A percentile compares a stretch with the other conserved stretches of the same genome.
Conservation (phyloP, 2,113 vertebrate genomes). For the Emydura subglobosa region DNA sequence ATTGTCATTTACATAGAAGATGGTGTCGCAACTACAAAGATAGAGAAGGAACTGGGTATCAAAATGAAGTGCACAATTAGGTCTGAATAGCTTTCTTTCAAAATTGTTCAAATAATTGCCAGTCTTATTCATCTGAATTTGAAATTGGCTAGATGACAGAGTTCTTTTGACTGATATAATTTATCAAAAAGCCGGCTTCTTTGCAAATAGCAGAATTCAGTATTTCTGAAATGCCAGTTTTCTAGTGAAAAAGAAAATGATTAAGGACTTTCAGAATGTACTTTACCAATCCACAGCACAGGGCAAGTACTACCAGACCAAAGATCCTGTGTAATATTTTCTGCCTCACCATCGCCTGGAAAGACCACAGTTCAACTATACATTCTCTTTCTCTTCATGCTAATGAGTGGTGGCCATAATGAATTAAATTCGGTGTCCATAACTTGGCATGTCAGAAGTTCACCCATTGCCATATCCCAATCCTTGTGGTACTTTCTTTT, state of each 20-base stretch:
- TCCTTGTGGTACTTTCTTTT: slow-evolving; percentile 12
- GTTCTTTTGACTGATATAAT: slow-evolving; percentile 63
- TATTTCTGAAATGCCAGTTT: slow-evolving; percentile 60
- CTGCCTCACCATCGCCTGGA: not conserved
- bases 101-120: slow-evolving; percentile 62
- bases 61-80: slow-evolving; percentile 61
- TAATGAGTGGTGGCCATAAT: not conserved
- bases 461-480: not conserved
- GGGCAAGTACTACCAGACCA: not conserved
- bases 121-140: slow-evolving; percentile 69
- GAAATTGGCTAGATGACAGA: slow-evolving; percentile 68
- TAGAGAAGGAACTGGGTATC: slow-evolving; percentile 6
- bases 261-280: not conserved
- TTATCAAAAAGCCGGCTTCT: not conserved
- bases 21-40: slow-evolving; percentile 21
- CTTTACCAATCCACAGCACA: not conserved
- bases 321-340: not conserved
- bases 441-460: slow-evolving; percentile 7
- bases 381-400: not conserved
- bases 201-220: slow-evolving; percentile 65
- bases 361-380: not conserved
- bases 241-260: slow-evolving; percentile 49
- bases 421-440: slow-evolving; percentile 2
- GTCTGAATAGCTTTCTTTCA: slow-evolving; percentile 58
- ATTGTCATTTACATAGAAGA: slow-evolving; percentile 28